phyloP scores from a whole-genome alignment of 2,113 vertebrate species.

The Formicarius rufipectus region DNA sequence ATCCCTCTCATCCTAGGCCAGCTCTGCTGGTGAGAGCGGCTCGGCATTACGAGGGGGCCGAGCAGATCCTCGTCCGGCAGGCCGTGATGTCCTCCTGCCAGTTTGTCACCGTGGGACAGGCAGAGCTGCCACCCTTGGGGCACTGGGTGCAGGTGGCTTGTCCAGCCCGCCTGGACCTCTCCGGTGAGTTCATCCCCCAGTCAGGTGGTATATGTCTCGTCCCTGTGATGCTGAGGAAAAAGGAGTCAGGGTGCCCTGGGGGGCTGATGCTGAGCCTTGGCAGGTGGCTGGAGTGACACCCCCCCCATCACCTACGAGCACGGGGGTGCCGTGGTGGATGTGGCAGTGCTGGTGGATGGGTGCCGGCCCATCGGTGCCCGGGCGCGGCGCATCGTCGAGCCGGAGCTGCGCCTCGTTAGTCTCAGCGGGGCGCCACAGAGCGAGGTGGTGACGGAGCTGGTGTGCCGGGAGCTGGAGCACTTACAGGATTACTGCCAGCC shows the following conservation, averaged over 20 bases:
- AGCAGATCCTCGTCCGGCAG: slow-evolving; percentile 87
- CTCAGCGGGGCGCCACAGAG: slow-evolving; percentile 40
- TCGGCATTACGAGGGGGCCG: slow-evolving; percentile 92
- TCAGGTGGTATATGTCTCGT: not conserved
- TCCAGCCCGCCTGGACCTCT: slow-evolving; percentile 90
- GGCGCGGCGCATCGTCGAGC: slow-evolving; percentile 79
- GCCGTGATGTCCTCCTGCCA: slow-evolving; percentile 88
- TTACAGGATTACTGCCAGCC: slow-evolving; percentile 90
- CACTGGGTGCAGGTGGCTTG: slow-evolving; percentile 87
- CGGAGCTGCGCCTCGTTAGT: slow-evolving; percentile 78
- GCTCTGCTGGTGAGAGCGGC: slow-evolving; percentile 89
- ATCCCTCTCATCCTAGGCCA: slow-evolving; percentile 69
- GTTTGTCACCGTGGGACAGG: slow-evolving; percentile 75
- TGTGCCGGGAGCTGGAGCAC: slow-evolving; percentile 80
- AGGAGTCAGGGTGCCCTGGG: fast-evolving
- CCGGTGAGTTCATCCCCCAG: slow-evolving; percentile 70
- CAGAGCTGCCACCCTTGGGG: slow-evolving; percentile 70
- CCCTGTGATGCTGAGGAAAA: too few relatives aligned
- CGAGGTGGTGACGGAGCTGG: slow-evolving; percentile 59
- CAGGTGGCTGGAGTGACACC: slow-evolving; percentile 95
- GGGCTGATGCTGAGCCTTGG: not conserved
- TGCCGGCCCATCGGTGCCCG: slow-evolving; percentile 83
- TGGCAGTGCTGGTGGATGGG: slow-evolving; percentile 87
- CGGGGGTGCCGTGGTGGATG: slow-evolving; percentile 87
- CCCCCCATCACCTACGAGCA: slow-evolving; percentile 94